Evolutionary conservation across 1,140 invertebrate genomes (phyloP).

Genomic region (Sinella curviseta): DNA sequence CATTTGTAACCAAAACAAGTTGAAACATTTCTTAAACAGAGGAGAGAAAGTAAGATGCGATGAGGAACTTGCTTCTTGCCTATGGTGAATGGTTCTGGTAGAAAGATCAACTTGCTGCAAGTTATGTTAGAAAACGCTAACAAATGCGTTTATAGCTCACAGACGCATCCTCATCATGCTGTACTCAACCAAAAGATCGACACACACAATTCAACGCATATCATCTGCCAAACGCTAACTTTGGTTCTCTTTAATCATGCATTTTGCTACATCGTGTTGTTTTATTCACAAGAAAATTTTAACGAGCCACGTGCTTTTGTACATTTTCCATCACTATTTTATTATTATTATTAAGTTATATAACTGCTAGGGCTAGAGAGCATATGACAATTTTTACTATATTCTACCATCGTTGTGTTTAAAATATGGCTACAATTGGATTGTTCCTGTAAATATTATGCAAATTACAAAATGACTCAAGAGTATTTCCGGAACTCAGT

Average conservation of each 20-base stretch:
- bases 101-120: background rate
- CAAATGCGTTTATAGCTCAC: background rate
- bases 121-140: background rate
- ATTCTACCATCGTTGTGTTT: too few species aligned
- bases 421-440: too few species aligned
- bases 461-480: too few species aligned
- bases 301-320: background rate
- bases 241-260: too few species aligned
- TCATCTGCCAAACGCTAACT: background rate
- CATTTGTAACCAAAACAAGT: constrained; percentile 12
- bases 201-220: background rate
- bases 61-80: constrained; percentile 10
- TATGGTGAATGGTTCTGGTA: background rate
- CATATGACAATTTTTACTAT: too few species aligned
- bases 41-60: background rate
- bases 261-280: constrained; percentile 5
- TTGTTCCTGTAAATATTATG: too few species aligned
- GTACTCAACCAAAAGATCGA: background rate
- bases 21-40: background rate
- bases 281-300: constrained; percentile 11
- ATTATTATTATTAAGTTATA: background rate
- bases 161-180: background rate
- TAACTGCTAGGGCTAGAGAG: too few species aligned
- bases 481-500: too few species aligned
- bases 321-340: background rate